phyloP scores from a whole-genome alignment of 2,888 invertebrate species.

The Lysandra bellargus region DNA sequence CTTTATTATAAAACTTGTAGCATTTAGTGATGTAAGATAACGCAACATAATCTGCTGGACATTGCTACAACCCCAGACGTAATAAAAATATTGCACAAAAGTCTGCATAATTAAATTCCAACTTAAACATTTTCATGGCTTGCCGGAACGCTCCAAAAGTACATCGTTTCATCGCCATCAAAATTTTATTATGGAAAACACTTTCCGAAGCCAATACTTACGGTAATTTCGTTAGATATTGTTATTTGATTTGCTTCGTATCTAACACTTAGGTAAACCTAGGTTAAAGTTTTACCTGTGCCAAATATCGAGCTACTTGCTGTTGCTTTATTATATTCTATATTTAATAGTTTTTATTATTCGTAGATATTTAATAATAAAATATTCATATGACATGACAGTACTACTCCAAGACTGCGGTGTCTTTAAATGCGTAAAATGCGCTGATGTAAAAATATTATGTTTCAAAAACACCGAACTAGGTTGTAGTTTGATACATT shows the following conservation, averaged over 20 bases:
- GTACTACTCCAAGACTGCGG: too few species aligned
- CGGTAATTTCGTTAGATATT: not conserved
- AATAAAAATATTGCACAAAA: not conserved
- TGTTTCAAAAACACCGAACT: not conserved
- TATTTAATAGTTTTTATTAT: too few species aligned
- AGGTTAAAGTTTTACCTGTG: too few species aligned
- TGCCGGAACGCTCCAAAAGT: not conserved
- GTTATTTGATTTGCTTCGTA: too few species aligned
- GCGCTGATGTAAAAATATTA: not conserved
- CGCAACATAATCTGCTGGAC: not conserved
- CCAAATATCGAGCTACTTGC: too few species aligned
- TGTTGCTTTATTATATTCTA: too few species aligned
- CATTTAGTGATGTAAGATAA: not conserved
- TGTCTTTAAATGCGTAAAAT: too few species aligned
- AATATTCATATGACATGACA: too few species aligned
- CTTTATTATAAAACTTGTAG: too few species aligned
- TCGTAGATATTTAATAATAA: too few species aligned
- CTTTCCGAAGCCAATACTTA: not conserved
- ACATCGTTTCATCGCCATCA: not conserved
- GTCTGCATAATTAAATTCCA: not conserved
- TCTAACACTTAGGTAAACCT: too few species aligned
- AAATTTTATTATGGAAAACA: conserved; percentile 13
- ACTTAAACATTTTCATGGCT: conserved; percentile 5
- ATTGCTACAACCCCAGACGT: not conserved
- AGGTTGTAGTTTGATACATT: conserved; percentile 19